Evolutionary conservation across 2,113 vertebrate genomes (phyloP).

Genomic region (Regulus satrapa): DNA sequence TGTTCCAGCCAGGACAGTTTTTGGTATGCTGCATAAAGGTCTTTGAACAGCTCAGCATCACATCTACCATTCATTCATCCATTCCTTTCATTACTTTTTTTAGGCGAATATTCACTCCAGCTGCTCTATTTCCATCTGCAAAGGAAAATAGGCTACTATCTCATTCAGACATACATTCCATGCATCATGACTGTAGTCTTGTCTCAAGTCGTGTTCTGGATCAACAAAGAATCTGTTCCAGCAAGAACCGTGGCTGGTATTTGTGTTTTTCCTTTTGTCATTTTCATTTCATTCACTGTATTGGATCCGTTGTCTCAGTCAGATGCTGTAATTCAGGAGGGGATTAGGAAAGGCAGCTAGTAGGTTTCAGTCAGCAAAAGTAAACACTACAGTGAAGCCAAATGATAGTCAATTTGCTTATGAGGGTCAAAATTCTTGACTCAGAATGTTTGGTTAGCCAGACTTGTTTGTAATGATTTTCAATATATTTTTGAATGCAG

Average conservation of each 20-base stretch:
- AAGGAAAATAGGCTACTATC: constrained; percentile 81
- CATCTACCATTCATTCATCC: not conserved
- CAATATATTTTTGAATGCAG: not conserved
- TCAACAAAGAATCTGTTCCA: constrained; percentile 85
- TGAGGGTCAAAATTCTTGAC: not conserved
- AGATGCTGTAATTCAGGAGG: not conserved
- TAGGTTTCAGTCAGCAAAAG: not conserved
- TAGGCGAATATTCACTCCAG: constrained; percentile 58
- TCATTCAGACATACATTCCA: constrained; percentile 82
- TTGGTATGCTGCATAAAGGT: constrained; percentile 78
- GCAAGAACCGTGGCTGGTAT: constrained; percentile 80
- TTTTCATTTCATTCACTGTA: not conserved
- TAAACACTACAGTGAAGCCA: not conserved
- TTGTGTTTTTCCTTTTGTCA: not conserved
- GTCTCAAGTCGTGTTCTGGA: constrained; percentile 84
- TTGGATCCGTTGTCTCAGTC: not conserved
- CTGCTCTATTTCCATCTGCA: constrained; percentile 59
- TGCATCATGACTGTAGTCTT: constrained; percentile 83
- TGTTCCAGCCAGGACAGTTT: constrained; percentile 93
- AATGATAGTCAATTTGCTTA: not conserved
- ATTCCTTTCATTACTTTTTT: constrained; percentile 22
- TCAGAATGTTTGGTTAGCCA: not conserved
- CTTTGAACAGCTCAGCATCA: not conserved
- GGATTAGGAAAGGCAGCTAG: not conserved
- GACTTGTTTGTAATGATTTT: not conserved